These are phyloP conservation scores for Anarsia innoxiella DNA, from an alignment of 2,888 invertebrate species.

Conservation along the genomic window DNA sequence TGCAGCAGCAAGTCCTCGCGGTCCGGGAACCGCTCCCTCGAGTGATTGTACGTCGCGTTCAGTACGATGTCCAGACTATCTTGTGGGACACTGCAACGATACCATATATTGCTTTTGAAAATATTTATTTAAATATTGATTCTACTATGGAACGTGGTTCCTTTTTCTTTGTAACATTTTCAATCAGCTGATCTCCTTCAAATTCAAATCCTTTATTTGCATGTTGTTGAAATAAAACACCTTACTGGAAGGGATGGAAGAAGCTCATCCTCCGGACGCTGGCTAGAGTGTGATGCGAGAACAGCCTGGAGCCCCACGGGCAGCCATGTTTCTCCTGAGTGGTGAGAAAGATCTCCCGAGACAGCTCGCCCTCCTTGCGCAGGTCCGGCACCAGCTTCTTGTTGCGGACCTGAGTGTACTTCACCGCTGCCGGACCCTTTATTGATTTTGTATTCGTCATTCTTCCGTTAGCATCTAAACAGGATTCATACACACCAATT, in stretches of 20 bases:
- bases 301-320: slow-evolving; percentile 66
- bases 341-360: slow-evolving; percentile 50
- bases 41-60: slow-evolving; percentile 80
- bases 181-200: neutral
- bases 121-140: neutral
- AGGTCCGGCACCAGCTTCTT: slow-evolving; percentile 60
- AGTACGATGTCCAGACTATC: slow-evolving; percentile 82
- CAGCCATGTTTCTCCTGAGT: slow-evolving; percentile 56
- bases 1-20: slow-evolving; percentile 79
- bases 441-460: too few species aligned
- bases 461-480: too few species aligned
- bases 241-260: slow-evolving; percentile 61
- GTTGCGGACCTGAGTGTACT: slow-evolving; percentile 63
- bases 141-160: neutral
- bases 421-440: too few species aligned
- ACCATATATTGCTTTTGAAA: neutral
- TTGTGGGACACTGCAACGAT: slow-evolving; percentile 65
- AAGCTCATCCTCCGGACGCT: slow-evolving; percentile 68
- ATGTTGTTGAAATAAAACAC: slow-evolving; percentile 20
- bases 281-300: slow-evolving; percentile 76
- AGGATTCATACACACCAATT: too few species aligned
- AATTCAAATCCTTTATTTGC: neutral
- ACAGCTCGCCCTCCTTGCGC: slow-evolving; percentile 53
- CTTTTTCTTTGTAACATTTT: neutral
- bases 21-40: slow-evolving; percentile 77